Evolutionary conservation across 2,888 invertebrate genomes (phyloP).

Genomic region (Trachelus iudaicus): DNA sequence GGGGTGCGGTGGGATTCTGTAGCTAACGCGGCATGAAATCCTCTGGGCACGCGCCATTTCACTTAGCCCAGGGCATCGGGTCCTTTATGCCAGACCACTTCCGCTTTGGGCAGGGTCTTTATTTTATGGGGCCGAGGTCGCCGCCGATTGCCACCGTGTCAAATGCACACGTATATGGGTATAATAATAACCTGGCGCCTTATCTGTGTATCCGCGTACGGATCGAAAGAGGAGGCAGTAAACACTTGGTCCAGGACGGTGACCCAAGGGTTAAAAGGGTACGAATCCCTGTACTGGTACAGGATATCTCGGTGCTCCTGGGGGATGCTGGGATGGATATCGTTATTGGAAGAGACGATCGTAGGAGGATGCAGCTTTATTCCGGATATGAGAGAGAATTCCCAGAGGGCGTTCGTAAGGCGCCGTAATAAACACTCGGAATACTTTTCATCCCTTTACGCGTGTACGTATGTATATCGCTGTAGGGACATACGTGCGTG

Average conservation of each 20-base stretch:
- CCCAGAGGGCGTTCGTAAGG: background rate
- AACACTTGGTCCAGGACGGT: background rate
- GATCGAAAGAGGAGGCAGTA: background rate
- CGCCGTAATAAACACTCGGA: background rate
- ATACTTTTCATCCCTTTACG: background rate
- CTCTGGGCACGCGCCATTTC: conserved; percentile 61
- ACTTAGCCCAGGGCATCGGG: conserved; percentile 49
- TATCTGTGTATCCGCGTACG: background rate
- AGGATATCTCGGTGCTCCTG: background rate
- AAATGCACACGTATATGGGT: background rate
- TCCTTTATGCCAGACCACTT: conserved; percentile 22
- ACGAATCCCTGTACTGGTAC: background rate
- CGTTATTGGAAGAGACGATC: background rate
- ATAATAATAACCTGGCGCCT: background rate
- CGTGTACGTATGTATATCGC: background rate
- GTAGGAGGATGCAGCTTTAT: background rate
- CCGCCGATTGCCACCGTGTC: background rate
- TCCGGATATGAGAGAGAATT: background rate
- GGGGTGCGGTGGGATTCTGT: conserved; percentile 23
- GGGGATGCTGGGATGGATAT: background rate
- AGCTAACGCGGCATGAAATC: conserved; percentile 60
- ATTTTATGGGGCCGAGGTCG: background rate
- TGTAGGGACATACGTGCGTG: background rate
- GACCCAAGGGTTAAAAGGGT: background rate
- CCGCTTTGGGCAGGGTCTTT: background rate